Evolutionary conservation across 2,888 invertebrate genomes (phyloP).

Genomic region (Drosophila meridiana): DNA sequence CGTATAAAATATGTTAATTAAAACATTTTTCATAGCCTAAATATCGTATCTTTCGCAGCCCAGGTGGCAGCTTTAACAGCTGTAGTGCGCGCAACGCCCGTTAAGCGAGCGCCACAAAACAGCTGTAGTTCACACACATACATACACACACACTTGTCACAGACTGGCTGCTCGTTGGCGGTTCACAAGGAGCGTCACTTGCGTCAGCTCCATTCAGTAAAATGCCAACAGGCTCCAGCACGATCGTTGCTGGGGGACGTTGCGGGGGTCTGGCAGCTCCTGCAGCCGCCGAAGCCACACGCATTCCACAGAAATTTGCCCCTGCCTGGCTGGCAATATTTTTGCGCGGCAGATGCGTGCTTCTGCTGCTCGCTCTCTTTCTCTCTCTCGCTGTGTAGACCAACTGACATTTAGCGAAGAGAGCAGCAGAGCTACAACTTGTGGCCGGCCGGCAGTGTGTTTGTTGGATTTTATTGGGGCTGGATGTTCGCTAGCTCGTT

Average conservation of each 20-base stretch:
- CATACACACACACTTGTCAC: slow-evolving; percentile 28
- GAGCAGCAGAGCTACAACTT: slow-evolving; percentile 25
- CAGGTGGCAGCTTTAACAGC: slow-evolving; percentile 66
- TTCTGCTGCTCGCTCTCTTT: slow-evolving; percentile 2
- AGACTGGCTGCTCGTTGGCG: slow-evolving; percentile 44
- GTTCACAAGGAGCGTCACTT: slow-evolving; percentile 41
- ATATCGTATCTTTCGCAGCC: slow-evolving; percentile 23
- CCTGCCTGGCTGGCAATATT: slow-evolving; percentile 38
- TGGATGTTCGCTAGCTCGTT: slow-evolving; percentile 48
- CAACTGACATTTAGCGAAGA: too few species aligned
- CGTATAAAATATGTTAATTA: background rate
- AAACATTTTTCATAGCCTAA: background rate
- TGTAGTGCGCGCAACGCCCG: slow-evolving; percentile 52
- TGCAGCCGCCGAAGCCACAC: slow-evolving; percentile 33
- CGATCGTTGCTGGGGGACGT: background rate
- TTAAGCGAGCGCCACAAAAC: slow-evolving; percentile 55
- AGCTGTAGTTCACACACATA: slow-evolving; percentile 55
- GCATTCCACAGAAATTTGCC: slow-evolving; percentile 29
- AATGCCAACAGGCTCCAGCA: slow-evolving; percentile 3
- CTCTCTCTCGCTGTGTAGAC: background rate
- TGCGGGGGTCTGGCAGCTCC: slow-evolving; percentile 17
- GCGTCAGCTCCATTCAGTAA: slow-evolving; percentile 47
- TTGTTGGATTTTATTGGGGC: slow-evolving; percentile 66
- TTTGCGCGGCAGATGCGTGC: slow-evolving; percentile 39
- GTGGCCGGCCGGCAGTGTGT: slow-evolving; percentile 33